phyloP scores from a whole-genome alignment of 1,140 invertebrate species.

The Caenorhabditis brenneri region DNA sequence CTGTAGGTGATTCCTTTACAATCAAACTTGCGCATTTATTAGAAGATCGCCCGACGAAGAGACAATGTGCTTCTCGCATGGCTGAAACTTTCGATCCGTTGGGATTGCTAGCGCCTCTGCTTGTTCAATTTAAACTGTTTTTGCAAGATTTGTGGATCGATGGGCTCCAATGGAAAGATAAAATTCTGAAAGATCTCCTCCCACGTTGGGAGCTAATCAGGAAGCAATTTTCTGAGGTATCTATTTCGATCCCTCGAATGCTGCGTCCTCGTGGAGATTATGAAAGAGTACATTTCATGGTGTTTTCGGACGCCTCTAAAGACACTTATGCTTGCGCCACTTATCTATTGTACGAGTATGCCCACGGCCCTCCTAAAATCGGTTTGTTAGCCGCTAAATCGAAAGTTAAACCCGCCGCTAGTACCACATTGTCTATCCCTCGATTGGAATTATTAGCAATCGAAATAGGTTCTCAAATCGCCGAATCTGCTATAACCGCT shows the following conservation, averaged over 20 bases:
- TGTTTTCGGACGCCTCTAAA: constrained; percentile 16
- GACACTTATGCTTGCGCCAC: background rate
- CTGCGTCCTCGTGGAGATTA: background rate
- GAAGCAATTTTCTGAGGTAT: background rate
- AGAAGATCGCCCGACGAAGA: constrained; percentile 34
- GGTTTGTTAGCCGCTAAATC: background rate
- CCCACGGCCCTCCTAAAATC: background rate
- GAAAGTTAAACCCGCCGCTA: background rate
- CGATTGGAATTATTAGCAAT: background rate
- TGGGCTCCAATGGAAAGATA: constrained; percentile 28
- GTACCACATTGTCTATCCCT: background rate
- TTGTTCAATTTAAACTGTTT: constrained; percentile 9
- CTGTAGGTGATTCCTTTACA: background rate
- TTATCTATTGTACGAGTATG: background rate
- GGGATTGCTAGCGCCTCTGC: constrained; percentile 41
- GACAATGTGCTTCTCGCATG: background rate
- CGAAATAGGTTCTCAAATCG: background rate
- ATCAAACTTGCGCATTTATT: constrained; percentile 12
- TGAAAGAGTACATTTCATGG: background rate
- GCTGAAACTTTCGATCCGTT: constrained; percentile 43
- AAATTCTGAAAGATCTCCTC: background rate
- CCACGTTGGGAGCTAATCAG: constrained; percentile 29
- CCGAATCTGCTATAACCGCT: background rate
- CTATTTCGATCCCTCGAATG: background rate
- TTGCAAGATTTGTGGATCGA: constrained; percentile 44